Evolutionary conservation across 2,797 vertebrate genomes (phyloP).

Genomic region (Hipposideros larvatus): DNA sequence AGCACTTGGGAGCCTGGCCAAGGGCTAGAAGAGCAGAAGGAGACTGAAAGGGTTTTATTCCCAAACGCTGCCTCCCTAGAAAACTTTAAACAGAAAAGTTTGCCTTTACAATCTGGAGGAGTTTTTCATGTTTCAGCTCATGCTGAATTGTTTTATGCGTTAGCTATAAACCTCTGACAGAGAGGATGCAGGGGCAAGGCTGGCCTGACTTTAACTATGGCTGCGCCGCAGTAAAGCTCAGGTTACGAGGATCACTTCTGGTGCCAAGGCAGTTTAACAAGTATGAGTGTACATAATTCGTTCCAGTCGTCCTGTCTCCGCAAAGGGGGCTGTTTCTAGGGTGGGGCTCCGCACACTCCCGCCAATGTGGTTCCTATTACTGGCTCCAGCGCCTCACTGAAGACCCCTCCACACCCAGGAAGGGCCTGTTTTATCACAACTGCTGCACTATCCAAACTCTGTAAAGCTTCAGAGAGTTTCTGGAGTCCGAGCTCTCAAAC

Average conservation of each 20-base stretch:
- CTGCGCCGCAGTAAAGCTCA: slow-evolving; percentile 81
- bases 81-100: slow-evolving; percentile 72
- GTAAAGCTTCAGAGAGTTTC: slow-evolving; percentile 79
- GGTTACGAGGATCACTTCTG: slow-evolving; percentile 87
- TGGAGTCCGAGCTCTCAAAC: not conserved
- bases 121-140: slow-evolving; percentile 83
- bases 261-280: slow-evolving; percentile 89
- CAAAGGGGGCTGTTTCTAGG: slow-evolving; percentile 71
- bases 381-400: slow-evolving; percentile 57
- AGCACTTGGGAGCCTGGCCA: not conserved
- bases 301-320: slow-evolving; percentile 87
- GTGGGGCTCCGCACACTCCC: slow-evolving; percentile 77
- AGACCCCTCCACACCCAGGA: slow-evolving; percentile 77
- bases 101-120: slow-evolving; percentile 74
- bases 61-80: slow-evolving; percentile 39
- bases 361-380: slow-evolving; percentile 88
- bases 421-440: slow-evolving; percentile 84
- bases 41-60: slow-evolving; percentile 46
- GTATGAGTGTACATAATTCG: slow-evolving; percentile 88
- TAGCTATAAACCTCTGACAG: slow-evolving; percentile 83
- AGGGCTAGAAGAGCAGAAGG: slow-evolving; percentile 40
- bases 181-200: slow-evolving; percentile 82
- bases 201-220: slow-evolving; percentile 85
- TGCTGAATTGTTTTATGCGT: slow-evolving; percentile 80
- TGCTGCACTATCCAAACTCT: slow-evolving; percentile 78